phyloP scores from a whole-genome alignment of 2,113 vertebrate genomes.

The Mola mola region DNA sequence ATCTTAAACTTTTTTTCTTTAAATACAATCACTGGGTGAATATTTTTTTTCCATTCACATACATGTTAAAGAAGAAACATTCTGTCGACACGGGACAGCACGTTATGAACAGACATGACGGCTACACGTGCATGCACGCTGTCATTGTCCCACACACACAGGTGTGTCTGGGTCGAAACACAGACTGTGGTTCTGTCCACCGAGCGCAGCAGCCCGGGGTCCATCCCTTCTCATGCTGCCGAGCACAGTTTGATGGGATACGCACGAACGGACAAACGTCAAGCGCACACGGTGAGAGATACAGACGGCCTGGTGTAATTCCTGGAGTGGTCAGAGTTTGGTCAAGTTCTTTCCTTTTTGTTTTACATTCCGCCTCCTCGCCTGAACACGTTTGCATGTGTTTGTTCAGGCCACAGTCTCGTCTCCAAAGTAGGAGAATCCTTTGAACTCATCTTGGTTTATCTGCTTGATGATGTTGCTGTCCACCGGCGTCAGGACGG shows the following conservation, averaged over 20 bases:
- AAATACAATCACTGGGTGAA: slow-evolving; percentile 71
- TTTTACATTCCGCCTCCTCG: not conserved
- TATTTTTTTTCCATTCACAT: slow-evolving; percentile 62
- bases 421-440: slow-evolving; percentile 96
- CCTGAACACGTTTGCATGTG: not conserved
- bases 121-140: slow-evolving; percentile 38
- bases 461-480: slow-evolving; percentile 96
- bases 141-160: not conserved
- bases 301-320: slow-evolving; percentile 41
- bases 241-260: slow-evolving; percentile 11
- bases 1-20: slow-evolving; percentile 38
- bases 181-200: not conserved
- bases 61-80: slow-evolving; percentile 43
- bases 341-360: not conserved
- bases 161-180: not conserved
- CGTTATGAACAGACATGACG: slow-evolving; percentile 31
- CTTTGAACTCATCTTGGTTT: slow-evolving; percentile 99
- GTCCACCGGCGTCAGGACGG: slow-evolving; percentile 93
- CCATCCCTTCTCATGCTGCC: slow-evolving; percentile 12
- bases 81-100: slow-evolving; percentile 41
- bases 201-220: not conserved
- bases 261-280: slow-evolving; percentile 34
- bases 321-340: slow-evolving; percentile 43
- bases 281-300: slow-evolving; percentile 33
- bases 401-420: slow-evolving; percentile 77